Percentiles rank a stretch among this genome's conserved stretches.
phyloP scores from a whole-genome alignment of 2,113 vertebrate species.

The Rhinolophus ferrumequinum region DNA sequence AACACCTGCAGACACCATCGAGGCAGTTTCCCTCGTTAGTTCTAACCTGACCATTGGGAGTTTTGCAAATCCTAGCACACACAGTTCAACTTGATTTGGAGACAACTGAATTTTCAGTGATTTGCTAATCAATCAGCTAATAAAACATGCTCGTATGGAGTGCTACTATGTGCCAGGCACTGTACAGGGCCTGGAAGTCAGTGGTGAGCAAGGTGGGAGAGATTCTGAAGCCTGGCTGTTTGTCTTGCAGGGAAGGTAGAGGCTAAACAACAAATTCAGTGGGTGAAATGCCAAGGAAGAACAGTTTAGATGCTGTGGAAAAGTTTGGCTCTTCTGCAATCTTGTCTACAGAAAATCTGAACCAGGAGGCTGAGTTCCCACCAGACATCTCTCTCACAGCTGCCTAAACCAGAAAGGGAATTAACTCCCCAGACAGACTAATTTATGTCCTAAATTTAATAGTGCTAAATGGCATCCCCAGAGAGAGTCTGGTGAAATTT shows the following conservation, averaged over 20 bases:
- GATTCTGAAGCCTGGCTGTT: not conserved
- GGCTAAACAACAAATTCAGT: not conserved
- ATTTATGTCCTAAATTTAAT: constrained; percentile 23
- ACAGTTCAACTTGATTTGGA: not conserved
- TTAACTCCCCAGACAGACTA: constrained; percentile 16
- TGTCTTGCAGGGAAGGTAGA: not conserved
- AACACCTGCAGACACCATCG: not conserved
- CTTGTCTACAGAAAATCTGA: not conserved
- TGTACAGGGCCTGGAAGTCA: not conserved
- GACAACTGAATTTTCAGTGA: not conserved
- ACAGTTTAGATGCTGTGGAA: not conserved
- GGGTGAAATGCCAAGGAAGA: not conserved
- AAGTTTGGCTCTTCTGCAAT: not conserved
- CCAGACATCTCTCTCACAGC: not conserved
- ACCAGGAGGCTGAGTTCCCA: not conserved
- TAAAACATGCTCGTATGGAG: not conserved
- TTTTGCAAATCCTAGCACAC: not conserved
- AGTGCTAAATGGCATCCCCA: not conserved
- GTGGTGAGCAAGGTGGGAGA: not conserved
- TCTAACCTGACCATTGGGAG: not conserved
- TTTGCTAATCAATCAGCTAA: not conserved
- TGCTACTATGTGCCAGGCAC: not conserved
- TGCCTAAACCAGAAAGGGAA: not conserved
- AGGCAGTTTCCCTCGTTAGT: not conserved
- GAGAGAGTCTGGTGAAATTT: not conserved